These are phyloP conservation scores for Urocitellus parryii DNA, from an alignment of 2,113 vertebrate species.

Conservation along the genomic window DNA sequence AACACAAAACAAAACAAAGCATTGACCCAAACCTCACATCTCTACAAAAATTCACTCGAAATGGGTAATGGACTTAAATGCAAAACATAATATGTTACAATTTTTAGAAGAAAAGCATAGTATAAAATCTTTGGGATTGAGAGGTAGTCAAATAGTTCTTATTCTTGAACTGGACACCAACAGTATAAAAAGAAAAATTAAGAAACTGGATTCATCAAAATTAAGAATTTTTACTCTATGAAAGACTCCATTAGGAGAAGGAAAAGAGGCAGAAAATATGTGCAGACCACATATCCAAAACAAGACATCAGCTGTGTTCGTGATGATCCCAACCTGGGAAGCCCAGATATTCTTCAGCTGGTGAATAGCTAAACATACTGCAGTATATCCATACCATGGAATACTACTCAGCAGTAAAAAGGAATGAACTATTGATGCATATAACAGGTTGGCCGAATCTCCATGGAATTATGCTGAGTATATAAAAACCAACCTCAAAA, in stretches of 20 bases:
- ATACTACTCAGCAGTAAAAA: neutral
- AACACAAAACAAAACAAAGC: neutral
- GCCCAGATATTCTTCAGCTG: neutral
- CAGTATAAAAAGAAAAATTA: neutral
- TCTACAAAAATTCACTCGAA: conserved; percentile 39
- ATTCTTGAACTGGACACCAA: neutral
- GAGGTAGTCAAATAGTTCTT: neutral
- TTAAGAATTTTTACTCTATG: neutral
- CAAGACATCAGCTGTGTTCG: neutral
- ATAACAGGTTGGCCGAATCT: neutral
- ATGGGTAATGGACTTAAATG: conserved; percentile 23
- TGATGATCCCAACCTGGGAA: neutral
- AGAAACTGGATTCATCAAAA: conserved; percentile 7
- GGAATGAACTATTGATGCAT: neutral
- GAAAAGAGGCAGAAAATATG: conserved; percentile 27
- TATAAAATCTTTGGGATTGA: conserved; percentile 20
- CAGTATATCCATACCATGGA: neutral
- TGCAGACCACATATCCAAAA: neutral
- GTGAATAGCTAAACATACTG: neutral
- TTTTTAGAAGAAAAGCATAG: neutral
- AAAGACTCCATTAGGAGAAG: neutral
- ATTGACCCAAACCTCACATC: neutral
- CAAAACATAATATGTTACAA: neutral
- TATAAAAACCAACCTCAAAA: conserved; percentile 1
- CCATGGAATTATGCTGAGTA: neutral